Evolutionary conservation across 2,888 invertebrate genomes (phyloP), one percentile per base, ranked within the genome.

Genomic region (Netelia inedita): DNA sequence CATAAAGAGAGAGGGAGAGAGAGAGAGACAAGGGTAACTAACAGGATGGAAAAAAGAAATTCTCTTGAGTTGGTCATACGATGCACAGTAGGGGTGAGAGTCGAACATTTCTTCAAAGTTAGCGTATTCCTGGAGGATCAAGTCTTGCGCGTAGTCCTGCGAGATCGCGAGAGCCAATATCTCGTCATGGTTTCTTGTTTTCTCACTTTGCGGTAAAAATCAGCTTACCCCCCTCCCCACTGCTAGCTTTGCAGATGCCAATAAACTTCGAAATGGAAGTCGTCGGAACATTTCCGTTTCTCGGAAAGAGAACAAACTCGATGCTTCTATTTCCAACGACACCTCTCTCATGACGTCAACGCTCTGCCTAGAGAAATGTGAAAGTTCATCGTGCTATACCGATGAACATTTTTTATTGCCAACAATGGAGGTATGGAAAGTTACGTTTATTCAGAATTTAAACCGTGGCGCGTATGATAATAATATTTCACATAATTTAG

Each of bases 151-250:
- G 57, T 46, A 74, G 68, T 81, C 66, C 68, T 61, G 68, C 72
- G 85, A 89, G 87, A 89, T 88, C 81, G 86, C 80, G 66, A 76
- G 86, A 90, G 87, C 87, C 90, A 87, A 90, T 89, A 86, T 88
- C 84, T 81, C 82, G 66, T 53, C 82, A 71, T 78, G 78, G 71
- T 73, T 80, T 85, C 78, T 72, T 80, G 82, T 83, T 86, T 71
- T 61, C 69, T 50, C 41, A 69, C 71, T 55, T 80, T 81, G 57
- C 11, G 66, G 46, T 41, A 50, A 72, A 28, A 75, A 72, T 28
- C 72, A 73, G 82, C 63, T 71, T 69, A 35, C 61, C 71, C 71
- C 65, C 16, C 55, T 55, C 23, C 23, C 63, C 41, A n/a, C n/a
- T n/a, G n/a, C 65, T 9, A 61, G 23, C 50, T 74, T 55, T 19